Percentiles rank a stretch among this genome's conserved stretches.
Evolutionary conservation across 2,888 invertebrate genomes (phyloP).

Genomic region (Pristionchus exspectatus): DNA sequence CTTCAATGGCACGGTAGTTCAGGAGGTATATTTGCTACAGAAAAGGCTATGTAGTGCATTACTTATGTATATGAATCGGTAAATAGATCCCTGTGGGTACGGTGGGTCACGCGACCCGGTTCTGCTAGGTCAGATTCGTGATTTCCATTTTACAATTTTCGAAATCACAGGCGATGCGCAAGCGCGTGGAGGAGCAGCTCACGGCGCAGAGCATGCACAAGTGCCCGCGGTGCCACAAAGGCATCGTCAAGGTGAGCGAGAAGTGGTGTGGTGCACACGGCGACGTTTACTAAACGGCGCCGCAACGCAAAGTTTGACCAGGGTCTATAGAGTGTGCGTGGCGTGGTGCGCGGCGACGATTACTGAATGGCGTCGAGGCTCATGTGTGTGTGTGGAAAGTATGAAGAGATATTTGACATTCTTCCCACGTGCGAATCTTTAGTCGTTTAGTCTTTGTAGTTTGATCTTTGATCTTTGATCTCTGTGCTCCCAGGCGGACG

Average conservation of each 20-base stretch:
- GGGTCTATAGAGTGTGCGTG: not conserved
- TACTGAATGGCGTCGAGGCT: no score
- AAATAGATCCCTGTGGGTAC: no score
- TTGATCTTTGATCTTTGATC: conserved; percentile 40
- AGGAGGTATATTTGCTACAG: no score
- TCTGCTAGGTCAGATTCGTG: not conserved
- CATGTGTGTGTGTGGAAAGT: no score
- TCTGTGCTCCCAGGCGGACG: conserved; percentile 76
- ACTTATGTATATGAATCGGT: no score
- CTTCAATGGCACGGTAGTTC: no score
- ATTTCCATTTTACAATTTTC: not conserved
- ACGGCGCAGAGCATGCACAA: conserved; percentile 25
- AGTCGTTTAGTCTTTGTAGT: not conserved
- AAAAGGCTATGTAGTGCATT: no score
- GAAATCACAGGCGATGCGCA: not conserved
- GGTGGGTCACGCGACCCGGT: not conserved
- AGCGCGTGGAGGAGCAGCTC: conserved; percentile 47
- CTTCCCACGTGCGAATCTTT: no score
- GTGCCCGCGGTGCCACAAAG: conserved; percentile 42
- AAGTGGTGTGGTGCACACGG: not conserved
- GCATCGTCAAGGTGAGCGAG: conserved; percentile 47
- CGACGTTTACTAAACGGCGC: not conserved
- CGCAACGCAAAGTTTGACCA: not conserved
- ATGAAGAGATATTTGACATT: no score
- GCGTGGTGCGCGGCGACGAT: not conserved